Percentiles rank a stretch among this genome's conserved stretches.
Evolutionary conservation across 2,797 vertebrate species (phyloP).

Genomic region (Nasua narica): DNA sequence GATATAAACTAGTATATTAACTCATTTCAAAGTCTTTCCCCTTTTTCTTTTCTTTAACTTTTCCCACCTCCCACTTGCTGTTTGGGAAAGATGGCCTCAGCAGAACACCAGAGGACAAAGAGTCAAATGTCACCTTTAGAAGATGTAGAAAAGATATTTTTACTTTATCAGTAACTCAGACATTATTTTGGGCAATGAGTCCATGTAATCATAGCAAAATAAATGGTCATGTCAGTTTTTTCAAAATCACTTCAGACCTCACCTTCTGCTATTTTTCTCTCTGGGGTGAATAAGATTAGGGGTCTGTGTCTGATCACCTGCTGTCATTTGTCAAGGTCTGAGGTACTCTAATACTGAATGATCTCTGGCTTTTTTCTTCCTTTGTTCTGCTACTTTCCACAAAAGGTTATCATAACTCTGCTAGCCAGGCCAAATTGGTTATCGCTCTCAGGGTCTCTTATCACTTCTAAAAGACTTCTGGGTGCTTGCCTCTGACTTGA

Average conservation of each 20-base stretch:
- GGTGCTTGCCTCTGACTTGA: background rate
- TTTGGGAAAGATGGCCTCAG: background rate
- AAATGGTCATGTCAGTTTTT: background rate
- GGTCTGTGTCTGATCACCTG: background rate
- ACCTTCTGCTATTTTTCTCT: background rate
- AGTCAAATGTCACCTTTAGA: background rate
- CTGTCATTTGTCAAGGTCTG: background rate
- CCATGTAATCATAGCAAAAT: background rate
- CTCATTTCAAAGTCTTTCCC: background rate
- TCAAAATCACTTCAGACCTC: background rate
- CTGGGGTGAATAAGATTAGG: background rate
- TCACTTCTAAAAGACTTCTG: background rate
- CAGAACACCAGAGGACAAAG: background rate
- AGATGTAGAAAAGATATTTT: background rate
- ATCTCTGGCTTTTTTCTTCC: background rate
- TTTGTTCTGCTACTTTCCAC: background rate
- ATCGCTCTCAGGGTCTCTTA: background rate
- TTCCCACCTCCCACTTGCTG: background rate
- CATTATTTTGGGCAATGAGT: background rate
- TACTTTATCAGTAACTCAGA: background rate
- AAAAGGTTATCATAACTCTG: background rate
- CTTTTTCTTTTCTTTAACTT: background rate
- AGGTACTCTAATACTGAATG: background rate
- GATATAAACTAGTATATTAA: background rate
- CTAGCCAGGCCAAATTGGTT: background rate